Evolutionary conservation across 2,888 invertebrate species (phyloP), one percentile per base, ranked within the genome.

Genomic region (Macaria notata): DNA sequence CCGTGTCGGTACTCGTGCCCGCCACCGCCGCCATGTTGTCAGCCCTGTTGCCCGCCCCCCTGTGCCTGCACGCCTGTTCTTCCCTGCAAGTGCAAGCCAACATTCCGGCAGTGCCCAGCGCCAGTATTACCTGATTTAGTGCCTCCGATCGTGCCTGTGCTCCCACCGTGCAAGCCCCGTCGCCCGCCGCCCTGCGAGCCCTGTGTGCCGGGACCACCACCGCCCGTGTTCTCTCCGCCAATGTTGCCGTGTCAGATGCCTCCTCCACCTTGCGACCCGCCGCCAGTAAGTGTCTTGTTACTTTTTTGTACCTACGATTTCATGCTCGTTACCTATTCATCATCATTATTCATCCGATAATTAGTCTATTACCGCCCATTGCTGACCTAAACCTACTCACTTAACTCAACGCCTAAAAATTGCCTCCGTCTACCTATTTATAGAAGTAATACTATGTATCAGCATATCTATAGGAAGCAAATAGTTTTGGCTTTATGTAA

Each of bases 31-130:
- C 50, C 57, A 4, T 64, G 66, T 33, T 64, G 64, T 33, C 64
- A 61, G 51, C 62, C 65, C 3, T 66, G 65, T 56, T 66, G 65
- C 9, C 66, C 66, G 19, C 66, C 78, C 1, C 78, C 80, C 6
- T 83, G 87, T 58, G 85, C 88, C 0, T 85, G 91, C 71, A 83
- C 92, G 46, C 87, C 90, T 8, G 88, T 86, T 59, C 88, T 88
- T 0, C 83, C 84, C 4, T 92, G 92, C 66, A 77, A 49, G 43
- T 91, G 90, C 69, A 72, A 63, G 33, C 83, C 88, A 4, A 65
- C 70, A 43, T 88, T 78, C 65, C 73, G 88, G 51, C 88, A 72
- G 52, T 87, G 88, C 49, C 90, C 90, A 2, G 81, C 87, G 5
- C 90, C 89, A 3, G 71, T 81, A 8, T 71, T 86, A 39, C 88